Evolutionary conservation across 2,888 invertebrate species (phyloP).

Genomic region (Atherix ibis): DNA sequence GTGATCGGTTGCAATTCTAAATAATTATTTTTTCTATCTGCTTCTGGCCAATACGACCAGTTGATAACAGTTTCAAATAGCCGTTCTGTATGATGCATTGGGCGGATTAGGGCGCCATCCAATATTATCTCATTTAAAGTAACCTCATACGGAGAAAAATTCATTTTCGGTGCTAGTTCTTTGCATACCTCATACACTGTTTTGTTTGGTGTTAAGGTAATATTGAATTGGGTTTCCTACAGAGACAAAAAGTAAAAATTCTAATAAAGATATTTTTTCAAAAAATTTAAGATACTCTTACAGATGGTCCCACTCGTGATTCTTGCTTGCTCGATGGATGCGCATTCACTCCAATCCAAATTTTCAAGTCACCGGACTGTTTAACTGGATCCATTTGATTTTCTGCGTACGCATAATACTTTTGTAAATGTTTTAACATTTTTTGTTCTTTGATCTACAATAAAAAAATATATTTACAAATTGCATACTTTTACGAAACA

Average conservation of each 20-base stretch:
- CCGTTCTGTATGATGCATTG: conserved; percentile 59
- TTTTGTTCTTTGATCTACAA: conserved; percentile 43
- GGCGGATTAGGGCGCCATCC: conserved; percentile 54
- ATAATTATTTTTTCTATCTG: conserved; percentile 70
- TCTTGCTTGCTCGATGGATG: no score
- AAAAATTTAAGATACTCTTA: conserved; percentile 34
- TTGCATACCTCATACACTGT: conserved; percentile 59
- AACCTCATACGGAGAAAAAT: conserved; percentile 47
- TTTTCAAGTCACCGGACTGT: conserved; percentile 62
- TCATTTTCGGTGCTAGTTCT: conserved; percentile 50
- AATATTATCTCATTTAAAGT: conserved; percentile 69
- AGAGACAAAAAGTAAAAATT: conserved; percentile 13
- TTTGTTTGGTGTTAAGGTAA: conserved; percentile 53
- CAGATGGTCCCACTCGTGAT: neutral
- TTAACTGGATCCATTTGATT: conserved; percentile 41
- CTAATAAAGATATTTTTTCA: neutral
- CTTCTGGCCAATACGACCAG: conserved; percentile 81
- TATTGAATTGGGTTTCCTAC: conserved; percentile 30
- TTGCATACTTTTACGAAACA: neutral
- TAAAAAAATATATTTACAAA: conserved; percentile 1
- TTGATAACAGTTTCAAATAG: conserved; percentile 38
- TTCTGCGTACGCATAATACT: conserved; percentile 46
- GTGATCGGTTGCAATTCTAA: conserved; percentile 45
- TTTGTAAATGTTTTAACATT: conserved; percentile 56
- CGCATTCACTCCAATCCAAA: no score